Percentiles rank a stretch among this genome's conserved stretches.
Evolutionary conservation across 2,113 vertebrate genomes (phyloP).

Genomic region (Tautogolabrus adspersus): DNA sequence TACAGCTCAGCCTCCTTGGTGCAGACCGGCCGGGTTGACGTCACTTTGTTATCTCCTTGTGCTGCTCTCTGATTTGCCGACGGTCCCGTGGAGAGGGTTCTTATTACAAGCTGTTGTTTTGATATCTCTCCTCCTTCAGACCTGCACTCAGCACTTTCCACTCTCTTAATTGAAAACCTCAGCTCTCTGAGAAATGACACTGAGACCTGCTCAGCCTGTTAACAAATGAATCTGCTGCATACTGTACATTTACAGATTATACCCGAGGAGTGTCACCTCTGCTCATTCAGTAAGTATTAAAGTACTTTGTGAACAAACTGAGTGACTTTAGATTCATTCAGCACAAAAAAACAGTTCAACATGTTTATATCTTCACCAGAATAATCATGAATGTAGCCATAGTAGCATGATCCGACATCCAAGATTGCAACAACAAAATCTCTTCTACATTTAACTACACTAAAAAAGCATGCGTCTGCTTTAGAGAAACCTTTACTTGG

Average conservation of each 20-base stretch:
- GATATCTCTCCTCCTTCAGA: slow-evolving; percentile 49
- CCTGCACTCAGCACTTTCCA: slow-evolving; percentile 40
- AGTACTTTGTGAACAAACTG: too few relatives aligned
- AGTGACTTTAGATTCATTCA: not conserved
- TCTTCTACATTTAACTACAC: too few relatives aligned
- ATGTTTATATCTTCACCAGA: too few relatives aligned
- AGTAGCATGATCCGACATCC: too few relatives aligned
- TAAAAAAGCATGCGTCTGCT: too few relatives aligned
- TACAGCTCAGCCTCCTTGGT: not conserved
- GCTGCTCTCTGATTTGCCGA: slow-evolving; percentile 54
- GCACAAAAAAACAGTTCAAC: too few relatives aligned
- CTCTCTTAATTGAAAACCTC: slow-evolving; percentile 33
- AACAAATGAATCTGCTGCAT: slow-evolving; percentile 20
- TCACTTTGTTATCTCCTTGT: slow-evolving; percentile 27
- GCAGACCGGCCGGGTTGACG: slow-evolving; percentile 28
- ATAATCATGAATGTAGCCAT: too few relatives aligned
- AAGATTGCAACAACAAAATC: too few relatives aligned
- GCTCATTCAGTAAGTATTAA: slow-evolving; percentile 3
- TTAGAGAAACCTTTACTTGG: too few relatives aligned
- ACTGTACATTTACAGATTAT: not conserved
- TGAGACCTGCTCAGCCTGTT: not conserved
- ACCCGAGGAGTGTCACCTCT: not conserved
- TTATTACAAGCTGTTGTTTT: slow-evolving; percentile 44
- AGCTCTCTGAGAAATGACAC: slow-evolving; percentile 31
- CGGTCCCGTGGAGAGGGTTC: slow-evolving; percentile 38